These are phyloP conservation scores for Lanistes nyassanus DNA, from an alignment of 1,140 invertebrate species.

Conservation along the genomic window DNA sequence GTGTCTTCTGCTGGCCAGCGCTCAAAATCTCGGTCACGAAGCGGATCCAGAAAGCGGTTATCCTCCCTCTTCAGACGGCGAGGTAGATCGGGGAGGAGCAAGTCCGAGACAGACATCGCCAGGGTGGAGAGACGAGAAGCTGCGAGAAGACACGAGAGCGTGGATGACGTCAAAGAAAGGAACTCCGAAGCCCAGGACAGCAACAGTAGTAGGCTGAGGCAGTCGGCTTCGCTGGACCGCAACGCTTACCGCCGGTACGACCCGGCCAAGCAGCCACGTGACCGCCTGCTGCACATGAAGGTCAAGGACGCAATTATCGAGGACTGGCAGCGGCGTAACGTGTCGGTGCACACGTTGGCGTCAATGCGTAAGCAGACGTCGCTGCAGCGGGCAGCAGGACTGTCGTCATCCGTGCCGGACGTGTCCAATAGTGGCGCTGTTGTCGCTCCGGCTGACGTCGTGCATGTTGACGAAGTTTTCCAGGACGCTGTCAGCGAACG, in stretches of 20 bases:
- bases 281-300: slow-evolving; percentile 36
- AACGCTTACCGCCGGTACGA: slow-evolving; percentile 24
- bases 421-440: neutral
- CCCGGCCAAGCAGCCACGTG: slow-evolving; percentile 30
- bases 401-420: slow-evolving; percentile 9
- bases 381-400: neutral
- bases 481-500: neutral
- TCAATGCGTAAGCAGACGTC: neutral
- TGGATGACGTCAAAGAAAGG: slow-evolving; percentile 16
- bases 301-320: slow-evolving; percentile 34
- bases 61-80: slow-evolving; percentile 32
- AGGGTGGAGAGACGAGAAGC: neutral
- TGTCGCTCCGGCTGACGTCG: neutral
- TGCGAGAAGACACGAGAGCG: slow-evolving; percentile 17
- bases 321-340: slow-evolving; percentile 1
- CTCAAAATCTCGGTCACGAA: slow-evolving; percentile 30
- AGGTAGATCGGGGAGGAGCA: slow-evolving; percentile 21
- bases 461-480: neutral
- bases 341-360: neutral
- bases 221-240: neutral
- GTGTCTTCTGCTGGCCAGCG: neutral
- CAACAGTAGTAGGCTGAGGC: neutral
- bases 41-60: slow-evolving; percentile 33
- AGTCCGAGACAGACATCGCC: slow-evolving; percentile 34
- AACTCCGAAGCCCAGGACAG: neutral